Conservation (phyloP, 2,113 vertebrate species). For the Nicator chloris region DNA sequence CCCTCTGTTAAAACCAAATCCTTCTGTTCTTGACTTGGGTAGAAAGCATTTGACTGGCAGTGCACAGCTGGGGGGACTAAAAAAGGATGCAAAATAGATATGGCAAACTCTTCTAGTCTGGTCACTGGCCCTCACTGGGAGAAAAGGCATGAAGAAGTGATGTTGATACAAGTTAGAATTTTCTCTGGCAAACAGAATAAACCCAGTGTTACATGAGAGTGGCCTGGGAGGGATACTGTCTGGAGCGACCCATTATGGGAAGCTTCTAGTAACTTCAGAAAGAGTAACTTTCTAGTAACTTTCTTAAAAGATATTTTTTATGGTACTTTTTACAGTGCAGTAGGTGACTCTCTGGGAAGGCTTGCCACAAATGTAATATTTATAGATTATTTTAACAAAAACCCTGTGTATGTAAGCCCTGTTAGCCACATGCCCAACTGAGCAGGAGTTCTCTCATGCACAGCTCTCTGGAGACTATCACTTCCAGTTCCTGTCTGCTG, state of each 20-base stretch:
- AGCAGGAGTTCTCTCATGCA: neutral
- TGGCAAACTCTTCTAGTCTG: neutral
- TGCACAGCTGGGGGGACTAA: neutral
- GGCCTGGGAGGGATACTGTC: neutral
- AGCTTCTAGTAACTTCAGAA: neutral
- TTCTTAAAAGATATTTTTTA: too few relatives aligned
- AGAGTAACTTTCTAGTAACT: too few relatives aligned
- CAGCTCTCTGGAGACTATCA: fast-evolving
- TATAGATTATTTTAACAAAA: neutral
- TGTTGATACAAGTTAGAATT: neutral
- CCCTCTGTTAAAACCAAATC: slow-evolving; percentile 32
- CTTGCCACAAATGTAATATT: neutral
- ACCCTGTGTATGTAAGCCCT: fast-evolving
- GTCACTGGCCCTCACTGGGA: neutral
- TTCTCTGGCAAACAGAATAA: neutral
- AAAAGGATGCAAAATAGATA: neutral
- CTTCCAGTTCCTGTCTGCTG: neutral
- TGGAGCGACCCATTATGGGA: neutral
- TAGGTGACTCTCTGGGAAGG: neutral
- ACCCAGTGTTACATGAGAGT: neutral
- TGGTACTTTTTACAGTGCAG: neutral
- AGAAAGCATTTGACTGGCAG: neutral
- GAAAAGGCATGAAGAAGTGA: neutral
- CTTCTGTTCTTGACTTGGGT: neutral
- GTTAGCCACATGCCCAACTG: neutral